Base-by-base conservation (phyloP, 2,797 vertebrate genomes). In the Oceanodroma leucorhoa region DNA sequence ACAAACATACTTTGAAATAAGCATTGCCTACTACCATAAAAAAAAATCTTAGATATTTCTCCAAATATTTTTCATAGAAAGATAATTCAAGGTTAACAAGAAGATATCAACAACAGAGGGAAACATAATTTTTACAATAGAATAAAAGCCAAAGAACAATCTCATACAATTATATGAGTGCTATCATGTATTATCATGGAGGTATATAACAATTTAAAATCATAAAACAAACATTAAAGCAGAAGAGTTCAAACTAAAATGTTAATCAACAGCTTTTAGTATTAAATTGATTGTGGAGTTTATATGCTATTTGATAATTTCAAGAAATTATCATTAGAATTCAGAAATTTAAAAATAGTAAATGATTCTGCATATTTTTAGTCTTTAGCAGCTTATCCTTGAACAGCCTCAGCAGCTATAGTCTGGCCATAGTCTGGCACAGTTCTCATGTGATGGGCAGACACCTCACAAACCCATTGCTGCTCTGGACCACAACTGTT, bases 381-480 rank as follows among this genome's bases (percentile, higher is more conserved):
- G 22, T 24, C n/a, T 57, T 57, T 57, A 57, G 21, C 22, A 57
- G n/a, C n/a, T 34, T 34, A 34, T 57, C 14, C 14, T 34, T 34
- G n/a, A 34, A 57, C n/a, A 57, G 55, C n/a, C 14, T 34, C n/a
- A 57, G 55, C 55, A 57, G n/a, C 22, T 24, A 57, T n/a, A 10
- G 54, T n/a, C n/a, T n/a, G n/a, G 54, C n/a, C n/a, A 34, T 6
- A 3, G 14, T 34, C n/a, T 57, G 55, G 55, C 55, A 34, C 55
- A 57, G 22, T 57, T 57, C 55, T 57, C n/a, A 34, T 34, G 55
- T 34, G n/a, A 57, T 11, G n/a, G 55, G n/a, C 55, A 57, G 55
- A 34, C n/a, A 57, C n/a, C n/a, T 57, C 55, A 32, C 24, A 41
- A 65, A 34, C 7, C 7, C 19, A 11, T 32, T 0, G 0, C 38